Conservation (phyloP, 2,113 vertebrate species). For the Podarcis muralis region DNA sequence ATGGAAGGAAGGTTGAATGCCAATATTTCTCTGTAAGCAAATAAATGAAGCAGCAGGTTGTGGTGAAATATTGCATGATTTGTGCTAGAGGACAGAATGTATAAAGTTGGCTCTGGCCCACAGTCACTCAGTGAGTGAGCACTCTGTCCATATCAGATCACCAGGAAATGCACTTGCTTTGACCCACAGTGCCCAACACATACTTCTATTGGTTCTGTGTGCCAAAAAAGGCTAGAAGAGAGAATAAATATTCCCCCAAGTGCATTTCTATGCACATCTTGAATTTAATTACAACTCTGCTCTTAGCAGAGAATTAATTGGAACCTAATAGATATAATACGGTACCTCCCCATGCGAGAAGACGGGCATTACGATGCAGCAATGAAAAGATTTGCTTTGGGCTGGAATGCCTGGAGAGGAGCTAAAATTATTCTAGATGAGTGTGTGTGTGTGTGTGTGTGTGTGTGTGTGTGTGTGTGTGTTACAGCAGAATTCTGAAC, state of each 20-base stretch:
- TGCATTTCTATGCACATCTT: neutral
- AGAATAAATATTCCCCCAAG: neutral
- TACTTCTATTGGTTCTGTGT: neutral
- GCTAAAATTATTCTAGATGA: neutral
- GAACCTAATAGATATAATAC: slow-evolving; percentile 13
- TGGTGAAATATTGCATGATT: neutral
- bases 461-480: too few relatives aligned
- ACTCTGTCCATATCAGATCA: neutral
- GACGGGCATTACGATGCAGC: neutral
- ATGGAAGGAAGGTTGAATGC: neutral
- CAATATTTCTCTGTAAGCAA: neutral
- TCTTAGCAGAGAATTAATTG: neutral
- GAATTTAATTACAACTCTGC: neutral
- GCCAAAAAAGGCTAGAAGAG: neutral
- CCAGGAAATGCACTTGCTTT: neutral
- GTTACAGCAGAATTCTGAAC: neutral
- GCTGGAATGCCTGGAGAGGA: neutral
- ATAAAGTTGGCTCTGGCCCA: neutral
- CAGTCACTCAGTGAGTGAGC: neutral
- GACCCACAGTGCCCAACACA: too few relatives aligned
- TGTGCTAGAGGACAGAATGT: neutral
- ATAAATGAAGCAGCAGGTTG: neutral
- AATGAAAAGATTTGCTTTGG: slow-evolving; percentile 5
- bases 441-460: too few relatives aligned
- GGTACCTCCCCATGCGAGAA: slow-evolving; percentile 25